These are phyloP conservation scores for Campoletis raptor DNA, from an alignment of 2,888 invertebrate genomes.

Conservation along the genomic window DNA sequence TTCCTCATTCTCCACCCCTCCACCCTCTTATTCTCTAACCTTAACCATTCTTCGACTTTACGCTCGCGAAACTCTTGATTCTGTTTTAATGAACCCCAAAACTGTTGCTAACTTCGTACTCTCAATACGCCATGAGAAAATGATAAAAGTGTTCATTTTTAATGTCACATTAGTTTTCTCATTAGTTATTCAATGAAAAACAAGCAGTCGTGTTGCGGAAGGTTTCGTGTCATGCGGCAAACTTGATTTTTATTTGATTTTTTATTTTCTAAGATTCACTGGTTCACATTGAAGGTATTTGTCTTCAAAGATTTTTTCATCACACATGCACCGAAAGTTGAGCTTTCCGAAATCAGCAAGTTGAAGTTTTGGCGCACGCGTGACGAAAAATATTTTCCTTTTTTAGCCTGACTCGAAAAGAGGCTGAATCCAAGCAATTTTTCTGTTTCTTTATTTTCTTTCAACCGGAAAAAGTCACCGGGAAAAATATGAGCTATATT, in stretches of 20 bases:
- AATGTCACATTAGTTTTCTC: background rate
- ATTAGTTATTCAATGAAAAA: background rate
- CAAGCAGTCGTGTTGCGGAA: no score
- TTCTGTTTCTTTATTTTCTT: background rate
- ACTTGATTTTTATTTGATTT: no score
- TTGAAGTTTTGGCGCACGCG: no score
- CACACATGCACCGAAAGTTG: no score
- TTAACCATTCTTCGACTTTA: conserved; percentile 38
- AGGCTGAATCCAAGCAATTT: background rate
- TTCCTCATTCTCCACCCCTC: background rate
- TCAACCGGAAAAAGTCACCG: conserved; percentile 32
- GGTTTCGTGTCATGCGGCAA: no score
- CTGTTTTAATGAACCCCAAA: conserved; percentile 72
- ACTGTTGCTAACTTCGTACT: conserved; percentile 63
- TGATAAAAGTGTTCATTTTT: background rate
- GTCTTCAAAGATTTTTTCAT: no score
- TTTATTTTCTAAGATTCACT: no score
- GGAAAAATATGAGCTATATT: conserved; percentile 37
- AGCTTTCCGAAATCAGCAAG: no score
- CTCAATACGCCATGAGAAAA: conserved; percentile 19
- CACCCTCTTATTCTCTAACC: background rate
- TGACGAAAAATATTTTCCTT: background rate
- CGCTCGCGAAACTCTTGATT: conserved; percentile 40
- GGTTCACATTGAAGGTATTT: no score
- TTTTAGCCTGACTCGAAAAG: background rate